Percentiles rank a stretch among this genome's conserved stretches.
These are phyloP conservation scores for Falco peregrinus DNA, from an alignment of 2,797 vertebrate genomes.

Conservation along the genomic window DNA sequence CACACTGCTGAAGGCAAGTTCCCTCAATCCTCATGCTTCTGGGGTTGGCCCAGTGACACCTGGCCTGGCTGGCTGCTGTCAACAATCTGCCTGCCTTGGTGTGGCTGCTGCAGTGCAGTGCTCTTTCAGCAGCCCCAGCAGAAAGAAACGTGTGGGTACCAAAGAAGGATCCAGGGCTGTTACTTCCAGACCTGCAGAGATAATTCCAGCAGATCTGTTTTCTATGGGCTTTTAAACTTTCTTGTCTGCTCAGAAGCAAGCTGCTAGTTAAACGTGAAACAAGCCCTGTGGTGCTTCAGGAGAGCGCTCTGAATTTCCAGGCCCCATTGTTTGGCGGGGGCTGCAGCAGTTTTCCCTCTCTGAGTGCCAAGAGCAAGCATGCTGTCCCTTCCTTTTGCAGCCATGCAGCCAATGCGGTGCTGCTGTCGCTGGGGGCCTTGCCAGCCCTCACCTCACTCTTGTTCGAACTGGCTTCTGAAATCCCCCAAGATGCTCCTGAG, in stretches of 20 bases:
- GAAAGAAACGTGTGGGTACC: neutral
- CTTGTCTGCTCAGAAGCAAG: neutral
- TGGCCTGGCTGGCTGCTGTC: neutral
- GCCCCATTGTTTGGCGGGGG: accelerated
- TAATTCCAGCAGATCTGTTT: neutral
- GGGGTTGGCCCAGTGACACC: neutral
- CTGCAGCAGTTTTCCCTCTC: neutral
- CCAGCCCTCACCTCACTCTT: conserved; percentile 81
- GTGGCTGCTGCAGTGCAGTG: neutral
- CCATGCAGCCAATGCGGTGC: conserved; percentile 60
- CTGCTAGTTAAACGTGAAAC: neutral
- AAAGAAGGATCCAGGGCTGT: neutral
- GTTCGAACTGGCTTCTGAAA: conserved; percentile 80
- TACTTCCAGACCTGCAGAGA: neutral
- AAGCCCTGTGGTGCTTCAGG: neutral
- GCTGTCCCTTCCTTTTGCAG: conserved; percentile 48
- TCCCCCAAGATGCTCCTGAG: conserved; percentile 74
- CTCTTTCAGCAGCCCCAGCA: neutral
- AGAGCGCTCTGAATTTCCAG: neutral
- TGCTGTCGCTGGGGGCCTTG: conserved; percentile 80
- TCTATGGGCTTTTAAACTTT: neutral
- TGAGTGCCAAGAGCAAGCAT: accelerated
- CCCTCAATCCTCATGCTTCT: neutral
- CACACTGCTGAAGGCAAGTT: neutral
- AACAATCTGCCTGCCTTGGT: neutral